Evolutionary conservation across 2,797 vertebrate species (phyloP).

Genomic region (Scomberomorus guttatus): DNA sequence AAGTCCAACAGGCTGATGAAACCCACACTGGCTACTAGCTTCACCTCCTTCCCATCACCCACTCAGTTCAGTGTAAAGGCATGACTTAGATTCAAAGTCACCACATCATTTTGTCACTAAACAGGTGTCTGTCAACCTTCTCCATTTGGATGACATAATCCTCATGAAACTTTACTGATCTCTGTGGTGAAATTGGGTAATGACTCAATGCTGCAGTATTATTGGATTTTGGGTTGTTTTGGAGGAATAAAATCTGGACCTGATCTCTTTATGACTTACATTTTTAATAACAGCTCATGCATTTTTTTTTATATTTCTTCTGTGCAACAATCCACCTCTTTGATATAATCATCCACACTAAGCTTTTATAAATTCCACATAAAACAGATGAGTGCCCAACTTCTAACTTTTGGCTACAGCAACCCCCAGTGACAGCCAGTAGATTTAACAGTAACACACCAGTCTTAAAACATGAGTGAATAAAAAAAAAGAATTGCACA

Average conservation of each 20-base stretch:
- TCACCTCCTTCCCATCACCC: too few species aligned
- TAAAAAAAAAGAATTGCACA: conserved; percentile 18
- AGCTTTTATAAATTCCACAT: too few species aligned
- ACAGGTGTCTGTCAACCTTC: too few species aligned
- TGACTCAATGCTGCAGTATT: conserved; percentile 18
- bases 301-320: background rate
- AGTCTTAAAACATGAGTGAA: background rate
- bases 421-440: background rate
- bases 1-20: too few species aligned
- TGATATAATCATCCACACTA: too few species aligned
- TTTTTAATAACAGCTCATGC: background rate
- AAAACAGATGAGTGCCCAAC: too few species aligned
- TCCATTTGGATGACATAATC: background rate
- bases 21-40: too few species aligned
- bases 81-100: background rate
- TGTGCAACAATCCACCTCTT: too few species aligned
- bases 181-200: background rate
- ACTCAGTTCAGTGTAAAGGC: too few species aligned
- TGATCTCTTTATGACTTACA: background rate
- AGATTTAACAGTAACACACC: background rate
- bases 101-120: background rate
- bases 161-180: background rate
- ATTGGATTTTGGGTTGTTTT: background rate
- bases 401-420: background rate
- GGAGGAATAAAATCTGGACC: background rate